These are phyloP conservation scores for Poliocrania exsul DNA, from an alignment of 2,797 vertebrate genomes.

Conservation along the genomic window DNA sequence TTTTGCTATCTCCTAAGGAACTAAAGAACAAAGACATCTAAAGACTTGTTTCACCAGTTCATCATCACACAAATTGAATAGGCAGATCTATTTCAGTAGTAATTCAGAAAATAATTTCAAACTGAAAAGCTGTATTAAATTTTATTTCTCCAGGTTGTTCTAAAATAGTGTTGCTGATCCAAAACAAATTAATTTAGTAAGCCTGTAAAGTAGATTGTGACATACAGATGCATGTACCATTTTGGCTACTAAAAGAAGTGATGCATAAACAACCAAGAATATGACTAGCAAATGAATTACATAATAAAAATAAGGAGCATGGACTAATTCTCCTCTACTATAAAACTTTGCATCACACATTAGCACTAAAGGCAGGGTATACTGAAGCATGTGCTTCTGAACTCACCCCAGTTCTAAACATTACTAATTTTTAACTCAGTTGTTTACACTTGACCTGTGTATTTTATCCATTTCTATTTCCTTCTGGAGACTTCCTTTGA, in stretches of 20 bases:
- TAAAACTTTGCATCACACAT: not conserved
- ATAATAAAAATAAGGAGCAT: not conserved
- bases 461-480: not conserved
- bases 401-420: not conserved
- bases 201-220: not conserved
- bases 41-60: not conserved
- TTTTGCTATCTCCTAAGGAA: not conserved
- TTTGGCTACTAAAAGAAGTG: not conserved
- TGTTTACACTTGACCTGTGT: not conserved
- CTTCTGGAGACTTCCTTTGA: not conserved
- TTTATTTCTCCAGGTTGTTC: not conserved
- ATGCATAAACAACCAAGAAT: not conserved
- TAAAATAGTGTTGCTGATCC: not conserved
- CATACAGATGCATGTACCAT: not conserved
- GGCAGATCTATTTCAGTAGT: not conserved
- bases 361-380: not conserved
- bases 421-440: not conserved
- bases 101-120: not conserved
- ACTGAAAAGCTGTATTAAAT: not conserved
- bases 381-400: not conserved
- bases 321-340: not conserved
- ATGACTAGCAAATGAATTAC: not conserved
- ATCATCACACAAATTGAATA: not conserved
- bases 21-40: not conserved
- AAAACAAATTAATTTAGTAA: not conserved